Conservation (phyloP, 2,797 vertebrate species). For the Mus caroli region DNA sequence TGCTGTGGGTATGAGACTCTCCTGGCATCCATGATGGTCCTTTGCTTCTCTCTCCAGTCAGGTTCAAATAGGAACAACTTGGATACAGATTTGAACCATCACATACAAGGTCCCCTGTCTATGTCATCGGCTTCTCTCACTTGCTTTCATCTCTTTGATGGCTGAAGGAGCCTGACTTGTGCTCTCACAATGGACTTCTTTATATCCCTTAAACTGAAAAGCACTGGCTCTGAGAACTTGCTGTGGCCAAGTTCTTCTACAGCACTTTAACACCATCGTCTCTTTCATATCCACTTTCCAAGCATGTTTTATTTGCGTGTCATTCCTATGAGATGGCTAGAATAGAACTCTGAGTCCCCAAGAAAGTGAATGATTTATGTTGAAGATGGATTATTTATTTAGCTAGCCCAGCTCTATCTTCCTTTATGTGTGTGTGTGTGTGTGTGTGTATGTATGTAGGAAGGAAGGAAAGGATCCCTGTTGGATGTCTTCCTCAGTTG, state of each 20-base stretch:
- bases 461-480: neutral
- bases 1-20: rapidly evolving
- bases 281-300: neutral
- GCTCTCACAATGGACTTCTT: neutral
- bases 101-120: neutral
- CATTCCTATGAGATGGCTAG: neutral
- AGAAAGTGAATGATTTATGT: neutral
- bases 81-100: neutral
- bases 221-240: neutral
- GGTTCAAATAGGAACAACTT: constrained; percentile 6
- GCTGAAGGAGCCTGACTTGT: constrained; percentile 4
- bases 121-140: neutral
- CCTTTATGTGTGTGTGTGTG: neutral
- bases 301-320: neutral
- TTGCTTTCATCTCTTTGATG: constrained; percentile 58
- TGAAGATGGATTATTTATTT: neutral
- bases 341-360: neutral
- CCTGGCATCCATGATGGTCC: neutral
- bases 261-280: neutral
- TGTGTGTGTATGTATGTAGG: neutral
- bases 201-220: constrained; percentile 22
- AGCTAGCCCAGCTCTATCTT: neutral
- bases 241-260: neutral
- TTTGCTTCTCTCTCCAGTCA: rapidly evolving
- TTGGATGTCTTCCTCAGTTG: neutral